Base-by-base conservation (phyloP, 2,113 vertebrate species). In the Clupea harengus region DNA sequence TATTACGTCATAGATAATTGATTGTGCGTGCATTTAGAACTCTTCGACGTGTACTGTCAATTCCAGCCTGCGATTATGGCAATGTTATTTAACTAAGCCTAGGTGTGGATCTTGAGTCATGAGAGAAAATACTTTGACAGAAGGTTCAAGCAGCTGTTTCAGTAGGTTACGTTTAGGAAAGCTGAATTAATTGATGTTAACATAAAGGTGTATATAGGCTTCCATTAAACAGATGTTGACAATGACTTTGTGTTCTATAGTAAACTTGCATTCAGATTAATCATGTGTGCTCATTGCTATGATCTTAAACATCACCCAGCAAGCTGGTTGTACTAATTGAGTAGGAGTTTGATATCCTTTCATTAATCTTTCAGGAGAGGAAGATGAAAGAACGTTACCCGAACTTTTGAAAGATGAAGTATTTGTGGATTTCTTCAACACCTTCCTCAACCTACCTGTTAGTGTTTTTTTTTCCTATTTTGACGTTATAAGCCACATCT, bases 381-480 rank as follows among this genome's bases (percentile, higher is more conserved):
- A 78, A 32, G 72, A 78, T 78, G 11, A 78, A 39, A 78, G 32
- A 78, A 39, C 28, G 13, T 78, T 78, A 78, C 10, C 25, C 6
- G 72, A 78, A 4, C 25, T 87, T 47, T 81, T 88, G 54, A 85
- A 83, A 49, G 52, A 83, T 83, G 84, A 67, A 2, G 32, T 84
- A 17, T 88, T 86, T 49, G 84, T 88, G 72, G 84, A 86, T 83
- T 88, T 88, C 78, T 86, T 86, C 82, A 88, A 85, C 47, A 85
- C 87, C 7, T 88, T 83, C 83, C 82, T 88, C 49, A 88, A 85
- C 45, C 82, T 88, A 50, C 84, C 84, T 50, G 87, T 86, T 83
- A 86, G 87, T 64, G 32, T 17, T 11, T 6, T n/a, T 25, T 8
- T 15, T 4, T 1, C 17, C 25, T 67, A 20, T 45, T 22, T 10